Evolutionary conservation across 2,797 vertebrate genomes (phyloP).

Genomic region (Ctenochaetus hawaiiensis): DNA sequence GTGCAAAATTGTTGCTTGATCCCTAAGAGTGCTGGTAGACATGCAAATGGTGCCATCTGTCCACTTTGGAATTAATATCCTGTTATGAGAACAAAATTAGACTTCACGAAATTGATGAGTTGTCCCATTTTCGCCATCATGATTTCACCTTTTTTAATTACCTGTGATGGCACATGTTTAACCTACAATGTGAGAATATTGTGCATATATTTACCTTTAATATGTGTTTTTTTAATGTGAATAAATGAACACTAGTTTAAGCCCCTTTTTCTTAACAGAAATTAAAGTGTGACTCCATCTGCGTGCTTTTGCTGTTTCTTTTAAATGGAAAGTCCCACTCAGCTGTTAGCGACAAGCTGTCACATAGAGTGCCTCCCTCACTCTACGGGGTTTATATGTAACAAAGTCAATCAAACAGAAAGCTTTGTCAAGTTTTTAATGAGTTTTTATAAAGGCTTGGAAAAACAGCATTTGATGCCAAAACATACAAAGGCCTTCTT

Average conservation of each 20-base stretch:
- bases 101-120: constrained; percentile 68
- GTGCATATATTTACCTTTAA: constrained; percentile 4
- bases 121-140: constrained; percentile 48
- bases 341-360: too few species aligned
- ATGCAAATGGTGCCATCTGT: constrained; percentile 79
- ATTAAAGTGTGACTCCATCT: too few species aligned
- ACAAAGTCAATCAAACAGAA: too few species aligned
- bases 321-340: too few species aligned
- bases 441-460: too few species aligned
- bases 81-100: constrained; percentile 72
- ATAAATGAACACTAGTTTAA: neutral
- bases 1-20: constrained; percentile 83
- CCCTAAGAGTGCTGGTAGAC: constrained; percentile 71
- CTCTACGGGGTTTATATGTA: too few species aligned
- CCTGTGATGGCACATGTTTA: constrained; percentile 1
- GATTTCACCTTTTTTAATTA: constrained; percentile 19
- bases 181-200: constrained; percentile 1
- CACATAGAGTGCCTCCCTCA: too few species aligned
- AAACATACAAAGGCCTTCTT: too few species aligned
- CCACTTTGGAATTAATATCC: constrained; percentile 76
- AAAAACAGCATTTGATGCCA: too few species aligned
- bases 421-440: too few species aligned
- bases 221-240: neutral
- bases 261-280: neutral
- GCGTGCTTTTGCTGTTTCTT: too few species aligned